These are phyloP conservation scores for Pristionchus arcanus DNA, from an alignment of 2,888 invertebrate genomes.

Conservation along the genomic window DNA sequence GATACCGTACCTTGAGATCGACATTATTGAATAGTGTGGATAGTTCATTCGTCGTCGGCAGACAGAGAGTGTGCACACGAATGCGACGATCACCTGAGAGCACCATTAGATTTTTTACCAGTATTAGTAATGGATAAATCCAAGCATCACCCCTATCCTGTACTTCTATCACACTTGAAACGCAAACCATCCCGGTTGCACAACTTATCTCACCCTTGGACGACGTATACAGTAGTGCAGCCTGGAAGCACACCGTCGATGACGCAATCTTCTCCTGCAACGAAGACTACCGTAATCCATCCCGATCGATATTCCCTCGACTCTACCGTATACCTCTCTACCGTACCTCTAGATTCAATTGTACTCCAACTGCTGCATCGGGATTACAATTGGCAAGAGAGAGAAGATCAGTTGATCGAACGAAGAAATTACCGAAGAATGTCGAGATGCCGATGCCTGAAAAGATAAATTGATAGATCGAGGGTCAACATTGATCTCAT, in stretches of 20 bases:
- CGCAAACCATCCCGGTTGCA: background rate
- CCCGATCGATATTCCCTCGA: slow-evolving; percentile 55
- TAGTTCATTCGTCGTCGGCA: slow-evolving; percentile 91
- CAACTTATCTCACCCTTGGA: slow-evolving; percentile 86
- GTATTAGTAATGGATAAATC: background rate
- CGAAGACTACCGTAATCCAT: slow-evolving; percentile 78
- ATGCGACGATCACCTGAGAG: slow-evolving; percentile 91
- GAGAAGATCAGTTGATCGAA: slow-evolving; percentile 95
- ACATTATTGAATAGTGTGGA: slow-evolving; percentile 91
- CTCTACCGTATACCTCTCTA: background rate
- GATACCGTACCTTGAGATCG: slow-evolving; percentile 86
- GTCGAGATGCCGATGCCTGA: slow-evolving; percentile 94
- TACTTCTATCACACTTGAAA: background rate
- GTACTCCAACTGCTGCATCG: slow-evolving; percentile 98
- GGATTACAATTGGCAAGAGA: slow-evolving; percentile 97
- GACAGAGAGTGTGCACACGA: slow-evolving; percentile 95
- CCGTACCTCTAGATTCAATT: slow-evolving; percentile 81
- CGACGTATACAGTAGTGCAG: slow-evolving; percentile 95
- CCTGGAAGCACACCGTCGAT: slow-evolving; percentile 95
- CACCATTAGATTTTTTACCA: background rate
- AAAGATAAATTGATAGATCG: background rate
- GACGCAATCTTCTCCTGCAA: slow-evolving; percentile 94
- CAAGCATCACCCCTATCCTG: background rate
- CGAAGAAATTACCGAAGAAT: slow-evolving; percentile 99
- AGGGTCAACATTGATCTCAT: background rate